phyloP scores from a whole-genome alignment of 2,113 vertebrate species.

The Malurus alboscapulatus region DNA sequence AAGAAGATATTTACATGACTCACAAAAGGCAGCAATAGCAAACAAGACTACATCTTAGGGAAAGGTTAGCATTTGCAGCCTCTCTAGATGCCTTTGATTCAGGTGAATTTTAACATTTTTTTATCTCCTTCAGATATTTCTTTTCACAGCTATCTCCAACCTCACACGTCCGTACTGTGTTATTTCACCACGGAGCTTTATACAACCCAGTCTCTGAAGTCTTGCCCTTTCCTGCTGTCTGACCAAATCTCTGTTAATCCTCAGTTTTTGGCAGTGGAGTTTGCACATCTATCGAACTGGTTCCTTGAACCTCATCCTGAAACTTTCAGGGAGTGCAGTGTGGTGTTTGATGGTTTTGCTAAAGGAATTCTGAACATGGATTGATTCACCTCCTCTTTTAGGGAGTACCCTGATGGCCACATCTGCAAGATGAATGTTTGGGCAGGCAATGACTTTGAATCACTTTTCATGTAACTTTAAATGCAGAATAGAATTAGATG shows the following conservation, averaged over 20 bases:
- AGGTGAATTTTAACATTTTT: neutral
- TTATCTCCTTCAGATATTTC: neutral
- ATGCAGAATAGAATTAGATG: neutral
- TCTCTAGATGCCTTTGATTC: neutral
- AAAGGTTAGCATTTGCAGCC: neutral
- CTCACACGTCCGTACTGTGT: neutral
- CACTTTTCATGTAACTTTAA: neutral
- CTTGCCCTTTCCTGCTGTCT: neutral
- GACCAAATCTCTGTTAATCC: neutral
- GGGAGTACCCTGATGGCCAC: neutral
- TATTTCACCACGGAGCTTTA: neutral
- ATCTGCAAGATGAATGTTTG: neutral
- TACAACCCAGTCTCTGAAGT: neutral
- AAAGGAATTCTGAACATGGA: accelerated
- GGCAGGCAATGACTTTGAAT: neutral
- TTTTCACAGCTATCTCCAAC: neutral
- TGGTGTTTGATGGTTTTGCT: neutral
- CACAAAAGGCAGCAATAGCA: neutral
- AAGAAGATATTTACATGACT: neutral
- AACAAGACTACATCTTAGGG: neutral
- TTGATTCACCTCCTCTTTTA: neutral
- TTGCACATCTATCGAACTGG: neutral
- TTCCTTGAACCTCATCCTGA: neutral
- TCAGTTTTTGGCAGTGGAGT: neutral
- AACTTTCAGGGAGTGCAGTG: neutral